Percentiles rank a stretch among this genome's conserved stretches.
Evolutionary conservation across 2,888 invertebrate genomes (phyloP).

Genomic region (Drosophila mettleri): DNA sequence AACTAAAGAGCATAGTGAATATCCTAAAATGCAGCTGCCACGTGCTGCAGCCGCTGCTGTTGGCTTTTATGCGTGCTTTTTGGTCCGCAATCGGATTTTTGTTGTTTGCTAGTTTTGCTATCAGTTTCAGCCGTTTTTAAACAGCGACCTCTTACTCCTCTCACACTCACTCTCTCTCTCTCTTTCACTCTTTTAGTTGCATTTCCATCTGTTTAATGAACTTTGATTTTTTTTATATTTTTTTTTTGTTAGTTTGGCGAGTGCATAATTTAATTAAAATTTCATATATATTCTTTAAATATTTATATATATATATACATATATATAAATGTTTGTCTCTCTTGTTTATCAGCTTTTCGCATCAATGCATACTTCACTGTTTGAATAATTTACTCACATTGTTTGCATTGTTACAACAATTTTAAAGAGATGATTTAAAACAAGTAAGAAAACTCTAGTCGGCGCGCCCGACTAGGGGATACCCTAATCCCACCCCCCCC

Average conservation of each 20-base stretch:
- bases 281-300: conserved; percentile 10
- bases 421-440: background rate
- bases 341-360: conserved; percentile 39
- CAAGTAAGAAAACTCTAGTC: too few relatives aligned
- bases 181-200: background rate
- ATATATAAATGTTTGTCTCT: background rate
- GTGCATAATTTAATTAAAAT: conserved; percentile 22
- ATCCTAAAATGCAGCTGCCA: conserved; percentile 3
- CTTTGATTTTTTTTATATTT: conserved; percentile 28
- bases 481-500: too few relatives aligned
- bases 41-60: conserved; percentile 7
- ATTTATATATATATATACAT: conserved; percentile 10
- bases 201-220: conserved; percentile 43
- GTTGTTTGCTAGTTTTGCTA: conserved; percentile 26
- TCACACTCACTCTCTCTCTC: background rate
- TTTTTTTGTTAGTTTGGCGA: conserved; percentile 6
- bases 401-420: conserved; percentile 2
- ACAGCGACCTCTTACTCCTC: background rate
- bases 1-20: background rate
- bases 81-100: conserved; percentile 11
- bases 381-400: conserved; percentile 25
- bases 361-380: conserved; percentile 31
- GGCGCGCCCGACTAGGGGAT: too few relatives aligned
- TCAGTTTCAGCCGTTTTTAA: conserved; percentile 16
- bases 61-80: conserved; percentile 33